Base-by-base conservation (phyloP, 2,113 vertebrate species). In the Argyrosomus japonicus region DNA sequence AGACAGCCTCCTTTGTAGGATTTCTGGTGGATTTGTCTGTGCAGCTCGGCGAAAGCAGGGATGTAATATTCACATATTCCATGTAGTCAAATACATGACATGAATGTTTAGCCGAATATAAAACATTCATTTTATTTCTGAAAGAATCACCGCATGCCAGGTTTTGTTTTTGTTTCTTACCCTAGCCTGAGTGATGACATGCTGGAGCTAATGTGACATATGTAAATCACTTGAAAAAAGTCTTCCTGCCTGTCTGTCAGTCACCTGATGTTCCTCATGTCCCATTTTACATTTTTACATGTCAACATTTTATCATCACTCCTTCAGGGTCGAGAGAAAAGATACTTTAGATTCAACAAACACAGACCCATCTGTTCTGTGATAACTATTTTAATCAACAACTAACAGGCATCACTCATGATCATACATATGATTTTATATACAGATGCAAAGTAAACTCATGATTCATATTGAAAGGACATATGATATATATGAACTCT, bases 221-320 rank as follows among this genome's bases (percentile, higher is more conserved):
- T 54, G 19, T 36, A 23, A 58, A 27, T 69, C 29, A 43, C 2
- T 3, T 58, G 27, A 48, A 27, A 58, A 13, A 81, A 9, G 10
- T 56, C 12, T 53, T 21, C 53, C 36, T 72, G 36, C 17, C 11
- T 23, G 3, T 32, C 15, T 70, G 57, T 13, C 27, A 3, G 8
- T 62, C 57, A 27, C 21, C 29, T 7, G 6, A 15, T 27, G 8
- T 40, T 54, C 45, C 23, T 29, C 19, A 17, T 47, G 12, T 15
- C n/a, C n/a, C n/a, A n/a, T n/a, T n/a, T n/a, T n/a, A n/a, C n/a
- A n/a, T n/a, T n/a, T n/a, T n/a, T n/a, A n/a, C n/a, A n/a, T n/a
- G n/a, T n/a, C 19, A 47, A 62, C n/a, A 1, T 36, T 77, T 84
- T 60, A 81, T 81, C 69, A 29, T 51, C 62, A 8, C 25, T 32